These are phyloP conservation scores for Anoplolepis gracilipes DNA, from an alignment of 1,140 invertebrate genomes.

Conservation along the genomic window DNA sequence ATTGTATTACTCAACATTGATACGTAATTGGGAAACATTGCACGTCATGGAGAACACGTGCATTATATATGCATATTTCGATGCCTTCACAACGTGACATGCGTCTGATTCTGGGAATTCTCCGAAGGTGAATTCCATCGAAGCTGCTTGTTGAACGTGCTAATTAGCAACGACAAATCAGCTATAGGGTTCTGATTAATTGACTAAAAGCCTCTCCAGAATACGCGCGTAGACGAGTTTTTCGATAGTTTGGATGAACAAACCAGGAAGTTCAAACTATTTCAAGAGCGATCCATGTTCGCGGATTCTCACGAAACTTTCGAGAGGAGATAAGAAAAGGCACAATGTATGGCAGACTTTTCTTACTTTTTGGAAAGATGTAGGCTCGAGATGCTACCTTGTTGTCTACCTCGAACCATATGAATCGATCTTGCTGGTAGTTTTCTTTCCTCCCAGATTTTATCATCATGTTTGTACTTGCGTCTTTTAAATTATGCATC, in stretches of 20 bases:
- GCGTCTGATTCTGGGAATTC: slow-evolving; percentile 58
- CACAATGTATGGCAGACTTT: not conserved
- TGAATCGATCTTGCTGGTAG: slow-evolving; percentile 3
- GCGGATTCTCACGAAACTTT: slow-evolving; percentile 56
- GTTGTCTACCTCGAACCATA: not conserved
- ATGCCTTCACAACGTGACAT: not conserved
- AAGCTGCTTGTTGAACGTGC: slow-evolving; percentile 59
- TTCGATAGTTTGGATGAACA: slow-evolving; percentile 68
- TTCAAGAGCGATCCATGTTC: slow-evolving; percentile 48
- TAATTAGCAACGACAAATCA: slow-evolving; percentile 67
- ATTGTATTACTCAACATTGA: not conserved
- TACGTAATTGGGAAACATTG: not conserved
- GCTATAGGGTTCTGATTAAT: slow-evolving; percentile 55
- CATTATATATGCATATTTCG: not conserved
- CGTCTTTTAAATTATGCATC: not conserved
- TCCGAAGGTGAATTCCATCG: slow-evolving; percentile 48
- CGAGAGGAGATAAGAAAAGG: slow-evolving; percentile 37
- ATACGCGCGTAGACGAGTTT: slow-evolving; percentile 58
- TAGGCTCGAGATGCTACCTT: not conserved
- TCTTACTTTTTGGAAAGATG: slow-evolving; percentile 27
- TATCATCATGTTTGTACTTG: not conserved
- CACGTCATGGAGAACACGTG: not conserved
- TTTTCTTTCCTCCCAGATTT: not conserved
- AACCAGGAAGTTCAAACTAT: slow-evolving; percentile 60
- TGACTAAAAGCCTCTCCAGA: slow-evolving; percentile 63